Evolutionary conservation across 2,113 vertebrate species (phyloP).

Genomic region (Pseudorectes ferrugineus): DNA sequence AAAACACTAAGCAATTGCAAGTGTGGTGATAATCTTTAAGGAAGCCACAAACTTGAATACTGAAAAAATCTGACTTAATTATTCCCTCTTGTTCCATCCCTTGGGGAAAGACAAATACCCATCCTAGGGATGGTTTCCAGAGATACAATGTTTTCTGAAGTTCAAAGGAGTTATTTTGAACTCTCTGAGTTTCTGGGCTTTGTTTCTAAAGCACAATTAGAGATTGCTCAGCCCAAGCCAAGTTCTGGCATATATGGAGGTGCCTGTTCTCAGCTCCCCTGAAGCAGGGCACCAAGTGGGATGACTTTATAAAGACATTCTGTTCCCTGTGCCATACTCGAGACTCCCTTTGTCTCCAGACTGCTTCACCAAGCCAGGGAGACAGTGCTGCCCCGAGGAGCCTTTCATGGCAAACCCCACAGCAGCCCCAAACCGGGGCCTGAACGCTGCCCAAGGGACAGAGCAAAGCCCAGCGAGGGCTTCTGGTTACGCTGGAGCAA

Average conservation of each 20-base stretch:
- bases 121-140: conserved; percentile 20
- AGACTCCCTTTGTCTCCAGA: not conserved
- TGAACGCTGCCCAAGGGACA: not conserved
- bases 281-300: not conserved
- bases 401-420: not conserved
- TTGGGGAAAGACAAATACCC: conserved; percentile 14
- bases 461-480: not conserved
- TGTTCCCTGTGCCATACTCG: not conserved
- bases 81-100: not conserved
- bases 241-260: not conserved
- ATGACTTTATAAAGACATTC: conserved; percentile 44
- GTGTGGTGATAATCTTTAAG: not conserved
- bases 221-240: conserved; percentile 13
- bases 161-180: conserved; percentile 31
- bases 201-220: conserved; percentile 43
- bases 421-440: not conserved
- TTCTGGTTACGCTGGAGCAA: rapidly evolving
- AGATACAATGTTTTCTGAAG: not conserved
- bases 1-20: not conserved
- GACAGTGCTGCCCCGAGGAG: not conserved
- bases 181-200: not conserved
- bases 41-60: not conserved
- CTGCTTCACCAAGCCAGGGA: not conserved
- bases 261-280: not conserved
- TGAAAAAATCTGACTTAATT: not conserved